phyloP scores from a whole-genome alignment of 1,140 invertebrate genomes.

The Camponotus pennsylvanicus region DNA sequence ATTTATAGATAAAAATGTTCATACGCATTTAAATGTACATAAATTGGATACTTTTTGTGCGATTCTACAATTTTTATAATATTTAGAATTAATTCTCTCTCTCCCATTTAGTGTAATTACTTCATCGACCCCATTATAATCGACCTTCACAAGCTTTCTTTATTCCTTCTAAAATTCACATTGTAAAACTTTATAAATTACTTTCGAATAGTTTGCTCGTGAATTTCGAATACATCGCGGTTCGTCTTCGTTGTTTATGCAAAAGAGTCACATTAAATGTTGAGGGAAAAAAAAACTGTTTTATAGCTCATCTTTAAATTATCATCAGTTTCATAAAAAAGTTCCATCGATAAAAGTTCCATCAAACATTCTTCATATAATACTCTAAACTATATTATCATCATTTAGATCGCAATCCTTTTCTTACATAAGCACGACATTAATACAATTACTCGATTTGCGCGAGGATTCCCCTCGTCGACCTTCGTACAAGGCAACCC shows the following conservation, averaged over 20 bases:
- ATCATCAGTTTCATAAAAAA: slow-evolving; percentile 1
- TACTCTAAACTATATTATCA: background rate
- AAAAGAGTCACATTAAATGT: background rate
- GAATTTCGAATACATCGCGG: slow-evolving; percentile 33
- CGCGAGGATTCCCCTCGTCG: slow-evolving; percentile 14
- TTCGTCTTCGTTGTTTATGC: slow-evolving; percentile 9
- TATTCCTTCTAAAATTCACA: slow-evolving; percentile 22
- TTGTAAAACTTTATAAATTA: slow-evolving; percentile 47
- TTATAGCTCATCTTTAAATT: slow-evolving; percentile 27
- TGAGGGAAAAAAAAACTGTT: background rate
- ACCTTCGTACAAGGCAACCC: slow-evolving; percentile 19
- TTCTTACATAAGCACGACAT: slow-evolving; percentile 25
- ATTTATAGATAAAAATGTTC: background rate
- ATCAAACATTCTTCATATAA: background rate
- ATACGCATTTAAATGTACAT: background rate
- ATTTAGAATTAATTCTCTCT: background rate
- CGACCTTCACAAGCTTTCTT: slow-evolving; percentile 30
- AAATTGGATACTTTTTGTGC: background rate
- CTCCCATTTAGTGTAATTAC: background rate
- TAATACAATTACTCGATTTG: slow-evolving; percentile 36
- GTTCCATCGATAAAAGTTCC: slow-evolving; percentile 4
- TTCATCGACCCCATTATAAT: slow-evolving; percentile 15
- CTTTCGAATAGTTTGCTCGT: slow-evolving; percentile 45
- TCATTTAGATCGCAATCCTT: slow-evolving; percentile 10
- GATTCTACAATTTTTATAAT: background rate